Conservation (phyloP, 2,797 vertebrate species). For the Paguma larvata region DNA sequence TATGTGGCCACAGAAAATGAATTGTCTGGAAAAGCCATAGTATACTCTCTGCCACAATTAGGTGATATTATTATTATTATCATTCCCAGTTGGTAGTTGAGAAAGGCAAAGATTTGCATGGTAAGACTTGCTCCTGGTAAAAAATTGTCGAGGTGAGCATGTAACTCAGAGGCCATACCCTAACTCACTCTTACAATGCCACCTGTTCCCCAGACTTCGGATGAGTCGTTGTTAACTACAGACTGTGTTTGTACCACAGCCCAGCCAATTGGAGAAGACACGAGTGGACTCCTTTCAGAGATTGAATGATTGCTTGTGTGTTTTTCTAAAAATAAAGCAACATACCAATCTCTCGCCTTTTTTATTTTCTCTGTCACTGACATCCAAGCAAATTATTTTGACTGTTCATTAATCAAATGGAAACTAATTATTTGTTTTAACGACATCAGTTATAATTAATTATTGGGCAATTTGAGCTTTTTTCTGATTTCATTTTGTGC, state of each 20-base stretch:
- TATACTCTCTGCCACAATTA: background rate
- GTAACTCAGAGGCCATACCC: background rate
- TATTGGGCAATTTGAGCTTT: conserved; percentile 30
- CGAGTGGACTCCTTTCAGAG: background rate
- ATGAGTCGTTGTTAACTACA: background rate
- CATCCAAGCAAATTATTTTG: conserved; percentile 52
- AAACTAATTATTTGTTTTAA: conserved; percentile 75
- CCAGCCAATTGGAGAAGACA: background rate
- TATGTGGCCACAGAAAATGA: background rate
- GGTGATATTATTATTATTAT: background rate
- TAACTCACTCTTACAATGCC: background rate
- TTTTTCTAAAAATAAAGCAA: conserved; percentile 65
- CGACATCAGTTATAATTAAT: conserved; percentile 63
- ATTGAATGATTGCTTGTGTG: background rate
- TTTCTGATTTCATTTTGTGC: conserved; percentile 55
- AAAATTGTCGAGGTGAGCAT: background rate
- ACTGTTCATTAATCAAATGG: conserved; percentile 45
- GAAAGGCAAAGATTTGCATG: background rate
- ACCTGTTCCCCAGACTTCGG: background rate
- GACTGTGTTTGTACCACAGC: background rate
- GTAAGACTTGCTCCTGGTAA: background rate
- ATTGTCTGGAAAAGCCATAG: background rate
- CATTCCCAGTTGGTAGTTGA: background rate
- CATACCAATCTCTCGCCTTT: background rate
- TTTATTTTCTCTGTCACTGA: conserved; percentile 55